These are phyloP conservation scores for Stenodema calcarata DNA, from an alignment of 2,888 invertebrate genomes.

Conservation along the genomic window DNA sequence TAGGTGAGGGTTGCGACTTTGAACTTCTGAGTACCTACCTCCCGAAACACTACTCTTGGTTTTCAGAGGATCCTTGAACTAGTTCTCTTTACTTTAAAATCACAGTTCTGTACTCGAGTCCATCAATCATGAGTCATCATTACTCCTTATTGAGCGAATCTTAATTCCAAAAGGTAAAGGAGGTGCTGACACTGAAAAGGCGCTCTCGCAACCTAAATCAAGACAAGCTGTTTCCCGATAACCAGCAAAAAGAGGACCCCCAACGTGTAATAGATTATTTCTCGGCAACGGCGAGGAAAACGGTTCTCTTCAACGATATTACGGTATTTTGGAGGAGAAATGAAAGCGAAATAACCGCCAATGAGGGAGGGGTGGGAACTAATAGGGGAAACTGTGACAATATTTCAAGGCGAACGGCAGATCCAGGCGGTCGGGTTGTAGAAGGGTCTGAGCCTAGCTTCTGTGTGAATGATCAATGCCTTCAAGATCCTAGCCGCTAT, in stretches of 20 bases:
- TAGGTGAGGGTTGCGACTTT: too few species aligned
- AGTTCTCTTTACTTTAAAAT: too few species aligned
- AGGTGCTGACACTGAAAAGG: not conserved
- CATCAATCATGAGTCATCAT: too few species aligned
- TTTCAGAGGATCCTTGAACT: too few species aligned
- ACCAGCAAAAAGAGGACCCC: not conserved
- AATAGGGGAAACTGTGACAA: slow-evolving; percentile 27
- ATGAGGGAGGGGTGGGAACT: not conserved
- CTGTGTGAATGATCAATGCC: slow-evolving; percentile 13
- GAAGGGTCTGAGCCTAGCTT: slow-evolving; percentile 13
- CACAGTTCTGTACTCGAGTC: too few species aligned
- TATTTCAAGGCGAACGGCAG: not conserved
- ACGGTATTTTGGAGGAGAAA: not conserved
- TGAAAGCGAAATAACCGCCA: slow-evolving; percentile 1
- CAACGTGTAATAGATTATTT: not conserved
- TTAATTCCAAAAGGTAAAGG: too few species aligned
- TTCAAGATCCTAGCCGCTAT: slow-evolving; percentile 27
- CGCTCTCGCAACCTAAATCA: not conserved
- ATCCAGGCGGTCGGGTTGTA: not conserved
- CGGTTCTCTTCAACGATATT: not conserved
- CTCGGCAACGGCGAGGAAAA: not conserved
- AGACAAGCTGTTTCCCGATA: not conserved
- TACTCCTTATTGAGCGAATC: too few species aligned
- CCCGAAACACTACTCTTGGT: too few species aligned
- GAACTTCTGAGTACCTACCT: too few species aligned